Percentiles rank a stretch among this genome's conserved stretches.
Evolutionary conservation across 2,113 vertebrate species (phyloP).

Genomic region (Pituophis catenifer): DNA sequence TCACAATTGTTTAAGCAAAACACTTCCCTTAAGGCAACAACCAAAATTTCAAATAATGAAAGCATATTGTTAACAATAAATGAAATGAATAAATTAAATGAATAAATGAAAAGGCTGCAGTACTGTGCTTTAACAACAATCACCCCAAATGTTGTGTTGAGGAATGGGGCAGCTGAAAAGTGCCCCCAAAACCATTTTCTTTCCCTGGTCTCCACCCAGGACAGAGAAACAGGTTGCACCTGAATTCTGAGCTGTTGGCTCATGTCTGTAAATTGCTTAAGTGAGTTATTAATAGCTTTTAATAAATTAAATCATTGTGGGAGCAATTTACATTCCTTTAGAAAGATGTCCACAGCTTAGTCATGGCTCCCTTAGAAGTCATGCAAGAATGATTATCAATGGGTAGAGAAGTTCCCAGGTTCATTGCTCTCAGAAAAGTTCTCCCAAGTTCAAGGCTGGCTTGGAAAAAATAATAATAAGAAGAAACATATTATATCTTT

Average conservation of each 20-base stretch:
- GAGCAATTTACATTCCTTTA: not conserved
- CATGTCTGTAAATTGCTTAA: not conserved
- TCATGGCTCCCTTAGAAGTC: not conserved
- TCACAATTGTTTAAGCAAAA: not conserved
- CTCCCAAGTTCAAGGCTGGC: not conserved
- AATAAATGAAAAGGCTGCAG: not conserved
- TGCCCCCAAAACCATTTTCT: not conserved
- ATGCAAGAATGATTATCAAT: not conserved
- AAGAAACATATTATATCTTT: not conserved
- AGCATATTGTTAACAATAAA: not conserved
- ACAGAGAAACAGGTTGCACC: not conserved
- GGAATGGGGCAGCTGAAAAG: not conserved
- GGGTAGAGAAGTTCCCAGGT: not conserved
- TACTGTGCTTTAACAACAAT: not conserved
- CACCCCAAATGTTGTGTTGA: no score
- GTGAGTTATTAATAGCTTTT: not conserved
- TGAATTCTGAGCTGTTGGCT: not conserved
- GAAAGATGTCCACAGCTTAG: not conserved
- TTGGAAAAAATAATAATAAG: constrained; percentile 24
- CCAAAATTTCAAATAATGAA: not conserved
- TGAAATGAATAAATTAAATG: not conserved
- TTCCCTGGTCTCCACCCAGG: not conserved
- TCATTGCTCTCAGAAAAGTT: not conserved
- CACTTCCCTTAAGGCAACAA: not conserved
- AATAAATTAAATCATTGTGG: not conserved